Base-by-base conservation (phyloP, 1,140 invertebrate genomes). In the Drosophila sturtevanti region DNA sequence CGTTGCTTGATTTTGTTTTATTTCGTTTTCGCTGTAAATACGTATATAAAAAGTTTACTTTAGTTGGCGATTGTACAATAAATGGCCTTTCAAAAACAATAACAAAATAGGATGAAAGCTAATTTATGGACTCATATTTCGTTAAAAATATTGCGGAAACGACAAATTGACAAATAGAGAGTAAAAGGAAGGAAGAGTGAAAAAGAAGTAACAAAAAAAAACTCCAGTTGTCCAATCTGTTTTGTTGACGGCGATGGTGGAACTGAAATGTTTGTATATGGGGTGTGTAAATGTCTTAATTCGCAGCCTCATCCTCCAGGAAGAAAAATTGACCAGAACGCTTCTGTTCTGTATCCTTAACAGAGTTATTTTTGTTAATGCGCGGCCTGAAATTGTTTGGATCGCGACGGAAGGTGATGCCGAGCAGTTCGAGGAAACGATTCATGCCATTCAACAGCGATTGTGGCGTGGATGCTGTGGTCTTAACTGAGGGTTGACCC, bases 341-440 rank as follows among this genome's bases (percentile, higher is more conserved):
- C 93, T 99, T 99, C 93, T 99, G 99, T 91, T 99, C 99, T 79
- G 96, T 95, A 92, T 99, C 99, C 95, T 99, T 99, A 0, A 99
- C 98, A 65, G 98, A 99, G 84, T 97, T 95, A 82, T 95, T 94
- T 92, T 99, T 99, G 93, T 99, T 99, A 87, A 99, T 99, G 75
- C 99, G 94, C 4, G 99, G 99, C 91, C 99, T 93, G 92, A 98
- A 99, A 92, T 99, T 99, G 92, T 99, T 99, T 0, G 98, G 98
- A 94, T 99, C 99, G 92, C 99, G 94, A 87, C 99, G 94, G 94
- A 99, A 99, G 4, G 99, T 99, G 75, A 99, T 99, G 58, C 98
- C 97, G 12, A 99, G 93, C n/a, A 99, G 94, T 92, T 98, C 95
- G 76, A 99, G 94, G 93, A 99, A 99, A 78, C 96, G 94, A 92